phyloP scores from a whole-genome alignment of 2,113 vertebrate species.

The Rhynchopsitta pachyrhyncha region DNA sequence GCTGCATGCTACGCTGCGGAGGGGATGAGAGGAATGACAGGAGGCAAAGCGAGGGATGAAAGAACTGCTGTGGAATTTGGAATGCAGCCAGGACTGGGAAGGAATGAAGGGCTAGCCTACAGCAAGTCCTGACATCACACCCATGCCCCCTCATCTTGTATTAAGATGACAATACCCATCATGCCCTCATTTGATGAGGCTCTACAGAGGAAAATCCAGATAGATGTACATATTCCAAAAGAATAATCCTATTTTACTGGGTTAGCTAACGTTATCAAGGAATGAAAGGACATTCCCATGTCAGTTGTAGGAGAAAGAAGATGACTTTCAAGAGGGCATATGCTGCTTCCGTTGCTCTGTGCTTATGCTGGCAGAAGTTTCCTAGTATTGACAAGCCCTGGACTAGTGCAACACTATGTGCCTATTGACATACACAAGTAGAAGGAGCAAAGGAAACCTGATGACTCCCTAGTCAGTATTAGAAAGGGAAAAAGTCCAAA shows the following conservation, averaged over 20 bases:
- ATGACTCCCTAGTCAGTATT: background rate
- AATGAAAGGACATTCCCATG: background rate
- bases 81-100: background rate
- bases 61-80: background rate
- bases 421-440: accelerated
- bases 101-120: background rate
- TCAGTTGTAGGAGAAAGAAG: background rate
- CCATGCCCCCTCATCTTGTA: background rate
- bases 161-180: background rate
- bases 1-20: background rate
- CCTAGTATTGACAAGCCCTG: background rate
- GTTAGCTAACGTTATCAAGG: background rate
- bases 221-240: background rate
- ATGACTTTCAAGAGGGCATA: background rate
- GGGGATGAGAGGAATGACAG: background rate
- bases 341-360: background rate
- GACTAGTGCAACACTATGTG: background rate
- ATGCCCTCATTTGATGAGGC: background rate
- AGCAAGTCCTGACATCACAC: background rate
- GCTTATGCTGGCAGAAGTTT: background rate
- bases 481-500: background rate
- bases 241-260: background rate
- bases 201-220: background rate
- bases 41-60: background rate
- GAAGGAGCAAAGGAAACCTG: background rate